Conservation (phyloP, 2,888 invertebrate genomes). For the Acrobasis repandana region DNA sequence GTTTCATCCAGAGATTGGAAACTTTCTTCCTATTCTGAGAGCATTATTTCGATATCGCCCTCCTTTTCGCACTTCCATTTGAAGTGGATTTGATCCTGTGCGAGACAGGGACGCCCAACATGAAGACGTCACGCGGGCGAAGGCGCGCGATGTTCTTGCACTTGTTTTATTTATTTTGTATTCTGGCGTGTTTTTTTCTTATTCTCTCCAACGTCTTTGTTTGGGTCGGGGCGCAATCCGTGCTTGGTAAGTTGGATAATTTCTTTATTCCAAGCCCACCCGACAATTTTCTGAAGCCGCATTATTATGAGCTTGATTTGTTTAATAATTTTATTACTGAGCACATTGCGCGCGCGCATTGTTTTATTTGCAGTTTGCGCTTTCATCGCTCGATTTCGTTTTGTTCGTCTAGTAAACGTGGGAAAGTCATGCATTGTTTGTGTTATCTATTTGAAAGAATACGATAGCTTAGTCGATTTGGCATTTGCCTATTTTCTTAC, state of each 20-base stretch:
- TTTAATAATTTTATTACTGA: slow-evolving; percentile 82
- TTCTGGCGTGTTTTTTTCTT: slow-evolving; percentile 65
- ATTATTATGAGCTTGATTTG: slow-evolving; percentile 81
- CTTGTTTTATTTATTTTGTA: slow-evolving; percentile 80
- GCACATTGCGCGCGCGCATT: slow-evolving; percentile 57
- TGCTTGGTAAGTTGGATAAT: slow-evolving; percentile 76
- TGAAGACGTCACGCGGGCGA: slow-evolving; percentile 81
- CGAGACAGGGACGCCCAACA: slow-evolving; percentile 68
- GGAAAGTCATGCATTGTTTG: slow-evolving; percentile 34
- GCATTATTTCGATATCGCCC: slow-evolving; percentile 51
- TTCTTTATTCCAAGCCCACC: slow-evolving; percentile 79
- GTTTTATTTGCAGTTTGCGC: slow-evolving; percentile 58
- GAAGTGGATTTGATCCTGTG: slow-evolving; percentile 46
- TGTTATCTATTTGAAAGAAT: slow-evolving; percentile 36
- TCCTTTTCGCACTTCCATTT: slow-evolving; percentile 54
- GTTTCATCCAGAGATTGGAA: slow-evolving; percentile 75
- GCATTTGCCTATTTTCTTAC: slow-evolving; percentile 1
- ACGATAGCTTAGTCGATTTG: slow-evolving; percentile 1
- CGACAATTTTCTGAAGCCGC: slow-evolving; percentile 78
- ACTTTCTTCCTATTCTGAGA: slow-evolving; percentile 76
- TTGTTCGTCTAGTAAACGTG: slow-evolving; percentile 32
- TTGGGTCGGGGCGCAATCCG: slow-evolving; percentile 67
- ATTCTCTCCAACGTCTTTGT: slow-evolving; percentile 78
- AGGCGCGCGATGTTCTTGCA: slow-evolving; percentile 80
- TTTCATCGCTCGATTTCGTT: slow-evolving; percentile 43